These are phyloP conservation scores for Tiliacea aurago DNA, from an alignment of 2,888 invertebrate species.

Conservation along the genomic window DNA sequence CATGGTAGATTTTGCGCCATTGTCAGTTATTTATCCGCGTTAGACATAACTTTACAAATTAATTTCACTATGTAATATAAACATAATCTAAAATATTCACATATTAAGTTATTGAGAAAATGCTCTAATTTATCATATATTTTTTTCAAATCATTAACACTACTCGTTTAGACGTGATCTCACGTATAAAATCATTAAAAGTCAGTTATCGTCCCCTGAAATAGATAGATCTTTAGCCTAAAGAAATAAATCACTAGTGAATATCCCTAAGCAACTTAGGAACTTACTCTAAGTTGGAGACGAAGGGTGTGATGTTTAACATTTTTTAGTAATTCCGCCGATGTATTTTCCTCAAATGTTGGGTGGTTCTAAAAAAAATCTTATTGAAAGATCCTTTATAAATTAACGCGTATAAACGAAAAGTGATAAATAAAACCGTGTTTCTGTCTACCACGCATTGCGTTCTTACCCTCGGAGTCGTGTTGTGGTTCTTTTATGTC, in stretches of 20 bases:
- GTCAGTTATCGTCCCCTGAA: too few relatives aligned
- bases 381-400: not conserved
- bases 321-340: not conserved
- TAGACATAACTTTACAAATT: too few relatives aligned
- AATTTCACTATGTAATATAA: too few relatives aligned
- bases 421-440: not conserved
- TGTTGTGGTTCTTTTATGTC: constrained; percentile 51
- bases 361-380: not conserved
- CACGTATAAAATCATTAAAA: too few relatives aligned
- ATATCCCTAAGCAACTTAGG: not conserved
- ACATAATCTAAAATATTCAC: too few relatives aligned
- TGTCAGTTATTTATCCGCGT: too few relatives aligned
- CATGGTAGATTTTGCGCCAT: too few relatives aligned
- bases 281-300: not conserved
- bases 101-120: too few relatives aligned
- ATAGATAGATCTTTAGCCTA: not conserved
- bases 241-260: not conserved
- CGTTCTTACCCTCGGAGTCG: constrained; percentile 36
- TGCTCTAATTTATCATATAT: too few relatives aligned
- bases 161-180: too few relatives aligned
- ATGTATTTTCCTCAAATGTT: too few relatives aligned
- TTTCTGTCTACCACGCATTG: constrained; percentile 53
- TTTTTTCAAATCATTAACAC: too few relatives aligned
- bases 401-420: not conserved
- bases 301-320: not conserved